phyloP scores from a whole-genome alignment of 2,113 vertebrate genomes.

The Saccopteryx leptura region DNA sequence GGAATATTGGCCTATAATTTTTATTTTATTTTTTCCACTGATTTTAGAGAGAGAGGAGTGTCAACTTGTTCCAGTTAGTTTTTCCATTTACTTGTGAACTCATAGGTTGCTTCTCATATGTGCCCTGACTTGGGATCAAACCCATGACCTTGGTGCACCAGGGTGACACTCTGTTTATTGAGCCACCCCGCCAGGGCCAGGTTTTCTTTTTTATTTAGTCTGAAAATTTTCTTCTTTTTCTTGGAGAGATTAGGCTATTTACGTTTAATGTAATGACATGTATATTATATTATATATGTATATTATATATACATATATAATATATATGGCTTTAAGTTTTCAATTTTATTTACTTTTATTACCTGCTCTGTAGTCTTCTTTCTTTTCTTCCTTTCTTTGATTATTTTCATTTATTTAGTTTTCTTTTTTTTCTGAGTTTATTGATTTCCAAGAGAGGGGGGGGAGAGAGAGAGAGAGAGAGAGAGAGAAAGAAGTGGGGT shows the following conservation, averaged over 20 bases:
- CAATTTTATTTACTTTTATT: slow-evolving; percentile 30
- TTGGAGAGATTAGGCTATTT: not conserved
- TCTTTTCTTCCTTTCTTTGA: not conserved
- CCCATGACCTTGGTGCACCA: too few relatives aligned
- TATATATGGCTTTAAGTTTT: not conserved
- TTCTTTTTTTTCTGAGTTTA: not conserved
- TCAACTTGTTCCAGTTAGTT: too few relatives aligned
- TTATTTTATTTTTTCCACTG: not conserved
- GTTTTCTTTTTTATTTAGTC: slow-evolving; percentile 11
- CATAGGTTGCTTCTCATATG: too few relatives aligned
- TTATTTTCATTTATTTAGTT: slow-evolving; percentile 24
- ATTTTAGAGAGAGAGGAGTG: not conserved
- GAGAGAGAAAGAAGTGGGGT: too few relatives aligned
- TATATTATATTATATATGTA: too few relatives aligned
- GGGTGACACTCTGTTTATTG: not conserved
- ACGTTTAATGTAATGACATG: not conserved
- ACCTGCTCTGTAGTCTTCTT: not conserved
- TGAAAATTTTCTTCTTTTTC: not conserved
- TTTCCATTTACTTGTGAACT: too few relatives aligned
- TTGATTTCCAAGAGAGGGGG: too few relatives aligned
- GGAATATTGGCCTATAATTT: not conserved
- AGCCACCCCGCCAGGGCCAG: not conserved
- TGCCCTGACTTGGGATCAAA: too few relatives aligned
- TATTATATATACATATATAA: too few relatives aligned
- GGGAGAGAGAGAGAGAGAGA: too few relatives aligned